phyloP scores from a whole-genome alignment of 1,140 invertebrate genomes.

The Cyrtorhinus lividipennis region DNA sequence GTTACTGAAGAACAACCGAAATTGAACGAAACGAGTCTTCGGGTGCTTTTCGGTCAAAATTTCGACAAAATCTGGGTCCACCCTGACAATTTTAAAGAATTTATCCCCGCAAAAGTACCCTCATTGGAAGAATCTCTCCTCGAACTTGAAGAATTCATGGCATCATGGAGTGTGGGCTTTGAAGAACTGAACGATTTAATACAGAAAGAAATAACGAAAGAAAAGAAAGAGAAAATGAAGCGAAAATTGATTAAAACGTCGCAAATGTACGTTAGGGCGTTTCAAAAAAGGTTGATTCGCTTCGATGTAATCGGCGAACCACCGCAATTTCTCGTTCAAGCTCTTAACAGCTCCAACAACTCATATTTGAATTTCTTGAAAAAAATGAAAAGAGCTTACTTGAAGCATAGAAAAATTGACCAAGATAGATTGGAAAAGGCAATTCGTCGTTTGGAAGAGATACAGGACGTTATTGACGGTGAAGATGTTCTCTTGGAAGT shows the following conservation, averaged over 20 bases:
- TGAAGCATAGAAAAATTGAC: neutral
- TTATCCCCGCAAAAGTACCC: neutral
- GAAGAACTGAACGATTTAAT: too few relatives aligned
- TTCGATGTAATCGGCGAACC: neutral
- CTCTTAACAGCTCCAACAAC: neutral
- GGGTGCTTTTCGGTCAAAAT: too few relatives aligned
- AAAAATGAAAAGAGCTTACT: neutral
- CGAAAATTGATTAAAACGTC: neutral
- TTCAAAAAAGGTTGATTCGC: neutral
- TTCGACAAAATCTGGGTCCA: too few relatives aligned
- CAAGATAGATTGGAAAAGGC: neutral
- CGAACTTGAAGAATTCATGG: neutral
- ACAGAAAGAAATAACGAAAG: too few relatives aligned
- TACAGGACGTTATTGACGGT: neutral
- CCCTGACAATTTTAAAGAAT: neutral
- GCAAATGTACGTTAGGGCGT: neutral
- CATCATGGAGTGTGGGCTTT: too few relatives aligned
- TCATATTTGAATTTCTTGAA: neutral
- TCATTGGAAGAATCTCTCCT: too few relatives aligned
- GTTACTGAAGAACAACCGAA: too few relatives aligned
- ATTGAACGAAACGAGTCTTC: too few relatives aligned
- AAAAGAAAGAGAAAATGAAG: too few relatives aligned
- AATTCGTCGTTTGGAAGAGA: neutral
- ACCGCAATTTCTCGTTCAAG: neutral
- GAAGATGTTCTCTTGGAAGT: too few relatives aligned